These are phyloP conservation scores for Eupithecia vulgata DNA, from an alignment of 2,888 invertebrate genomes.

Conservation along the genomic window DNA sequence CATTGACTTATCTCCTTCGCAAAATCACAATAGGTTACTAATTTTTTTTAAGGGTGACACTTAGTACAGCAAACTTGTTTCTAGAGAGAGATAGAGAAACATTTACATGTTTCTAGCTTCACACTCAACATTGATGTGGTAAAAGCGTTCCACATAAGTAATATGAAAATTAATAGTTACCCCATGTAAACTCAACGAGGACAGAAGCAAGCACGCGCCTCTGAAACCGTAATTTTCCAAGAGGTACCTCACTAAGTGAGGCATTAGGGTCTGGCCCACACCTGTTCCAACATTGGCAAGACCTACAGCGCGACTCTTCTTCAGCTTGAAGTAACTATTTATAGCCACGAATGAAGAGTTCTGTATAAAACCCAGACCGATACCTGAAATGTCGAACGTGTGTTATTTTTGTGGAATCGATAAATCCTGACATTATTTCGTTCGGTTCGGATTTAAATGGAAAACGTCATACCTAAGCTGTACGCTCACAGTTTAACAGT, in stretches of 20 bases:
- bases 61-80: not conserved
- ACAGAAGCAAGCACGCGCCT: constrained; percentile 86
- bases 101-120: too few species aligned
- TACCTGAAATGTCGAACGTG: constrained; percentile 69
- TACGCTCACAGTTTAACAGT: not conserved
- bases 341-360: constrained; percentile 89
- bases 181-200: constrained; percentile 86
- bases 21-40: too few species aligned
- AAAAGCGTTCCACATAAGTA: constrained; percentile 13
- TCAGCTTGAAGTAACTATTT: constrained; percentile 87
- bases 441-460: not conserved
- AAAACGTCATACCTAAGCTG: not conserved
- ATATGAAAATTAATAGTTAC: constrained; percentile 69
- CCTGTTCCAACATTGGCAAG: constrained; percentile 90
- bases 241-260: constrained; percentile 87
- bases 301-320: constrained; percentile 89
- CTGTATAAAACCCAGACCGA: constrained; percentile 88
- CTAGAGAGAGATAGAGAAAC: too few species aligned
- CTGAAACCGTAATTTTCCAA: constrained; percentile 86
- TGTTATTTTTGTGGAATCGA: not conserved
- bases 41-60: too few species aligned
- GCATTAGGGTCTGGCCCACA: constrained; percentile 89
- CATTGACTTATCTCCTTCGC: too few species aligned
- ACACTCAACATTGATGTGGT: not conserved
- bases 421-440: not conserved